Percentiles rank a stretch among this genome's conserved stretches.
Evolutionary conservation across 2,113 vertebrate genomes (phyloP).

Genomic region (Thalassoma bifasciatum): DNA sequence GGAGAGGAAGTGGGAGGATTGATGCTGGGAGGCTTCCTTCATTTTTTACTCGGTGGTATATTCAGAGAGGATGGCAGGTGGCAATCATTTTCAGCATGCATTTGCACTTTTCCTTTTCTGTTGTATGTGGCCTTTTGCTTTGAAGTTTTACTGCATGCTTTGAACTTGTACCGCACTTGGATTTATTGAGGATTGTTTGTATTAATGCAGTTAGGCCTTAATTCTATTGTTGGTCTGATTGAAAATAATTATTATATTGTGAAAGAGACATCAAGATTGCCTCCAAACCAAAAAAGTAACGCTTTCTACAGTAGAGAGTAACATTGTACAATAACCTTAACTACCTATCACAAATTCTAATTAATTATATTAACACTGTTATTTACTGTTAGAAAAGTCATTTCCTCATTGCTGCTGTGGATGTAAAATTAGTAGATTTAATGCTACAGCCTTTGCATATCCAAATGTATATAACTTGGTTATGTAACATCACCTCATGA

Average conservation of each 20-base stretch:
- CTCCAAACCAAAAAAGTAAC: not conserved
- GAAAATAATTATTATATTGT: not conserved
- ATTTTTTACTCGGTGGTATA: constrained; percentile 23
- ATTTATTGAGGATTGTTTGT: constrained; percentile 23
- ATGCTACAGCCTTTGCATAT: constrained; percentile 28
- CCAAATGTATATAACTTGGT: constrained; percentile 16
- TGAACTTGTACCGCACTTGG: constrained; percentile 25
- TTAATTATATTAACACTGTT: not conserved
- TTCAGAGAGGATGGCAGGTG: constrained; percentile 46
- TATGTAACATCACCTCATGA: not conserved
- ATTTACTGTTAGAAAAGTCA: not conserved
- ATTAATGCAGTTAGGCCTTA: constrained; percentile 40
- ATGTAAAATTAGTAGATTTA: constrained; percentile 38
- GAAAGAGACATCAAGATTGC: not conserved
- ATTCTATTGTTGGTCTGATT: constrained; percentile 15
- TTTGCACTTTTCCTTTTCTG: constrained; percentile 72
- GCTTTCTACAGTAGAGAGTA: not conserved
- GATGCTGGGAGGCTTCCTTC: constrained; percentile 37
- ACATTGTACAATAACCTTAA: constrained; percentile 8
- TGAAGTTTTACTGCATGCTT: constrained; percentile 70
- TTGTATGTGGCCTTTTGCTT: constrained; percentile 67
- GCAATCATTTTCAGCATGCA: constrained; percentile 72
- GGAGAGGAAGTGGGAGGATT: constrained; percentile 22
- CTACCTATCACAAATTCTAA: constrained; percentile 4
- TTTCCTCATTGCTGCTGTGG: constrained; percentile 30